Conservation (phyloP, 2,113 vertebrate species). For the Todiramphus chloris region DNA sequence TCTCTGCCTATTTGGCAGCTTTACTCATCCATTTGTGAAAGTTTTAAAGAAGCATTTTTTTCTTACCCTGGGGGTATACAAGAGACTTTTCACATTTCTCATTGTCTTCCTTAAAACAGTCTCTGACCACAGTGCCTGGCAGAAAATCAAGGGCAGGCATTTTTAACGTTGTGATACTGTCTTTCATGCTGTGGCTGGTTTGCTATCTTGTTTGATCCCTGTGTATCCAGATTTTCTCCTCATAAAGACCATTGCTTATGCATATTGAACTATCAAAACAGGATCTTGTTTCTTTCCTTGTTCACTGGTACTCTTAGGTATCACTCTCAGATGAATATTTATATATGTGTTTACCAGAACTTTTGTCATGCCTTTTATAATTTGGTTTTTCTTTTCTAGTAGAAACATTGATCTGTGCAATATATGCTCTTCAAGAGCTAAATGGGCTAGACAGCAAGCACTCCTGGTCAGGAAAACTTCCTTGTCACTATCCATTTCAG, state of each 20-base stretch:
- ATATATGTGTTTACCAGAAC: neutral
- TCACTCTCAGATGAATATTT: neutral
- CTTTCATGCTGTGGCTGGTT: neutral
- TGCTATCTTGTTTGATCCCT: neutral
- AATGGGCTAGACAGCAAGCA: neutral
- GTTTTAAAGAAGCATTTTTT: constrained; percentile 7
- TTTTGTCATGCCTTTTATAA: neutral
- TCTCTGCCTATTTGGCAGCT: neutral
- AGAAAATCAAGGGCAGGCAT: neutral
- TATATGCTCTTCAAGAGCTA: neutral
- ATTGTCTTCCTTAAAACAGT: neutral
- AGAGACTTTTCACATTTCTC: neutral
- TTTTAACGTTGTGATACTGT: neutral
- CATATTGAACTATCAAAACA: accelerated
- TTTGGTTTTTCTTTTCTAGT: neutral
- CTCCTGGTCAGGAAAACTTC: neutral
- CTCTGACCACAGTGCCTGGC: neutral
- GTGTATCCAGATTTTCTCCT: neutral
- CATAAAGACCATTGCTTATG: neutral
- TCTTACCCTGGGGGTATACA: neutral
- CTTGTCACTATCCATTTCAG: neutral
- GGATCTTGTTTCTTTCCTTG: neutral
- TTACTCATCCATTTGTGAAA: constrained; percentile 7
- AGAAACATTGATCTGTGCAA: neutral
- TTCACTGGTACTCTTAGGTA: neutral